Base-by-base conservation (phyloP, 2,113 vertebrate genomes). In the Embiotoca jacksoni region DNA sequence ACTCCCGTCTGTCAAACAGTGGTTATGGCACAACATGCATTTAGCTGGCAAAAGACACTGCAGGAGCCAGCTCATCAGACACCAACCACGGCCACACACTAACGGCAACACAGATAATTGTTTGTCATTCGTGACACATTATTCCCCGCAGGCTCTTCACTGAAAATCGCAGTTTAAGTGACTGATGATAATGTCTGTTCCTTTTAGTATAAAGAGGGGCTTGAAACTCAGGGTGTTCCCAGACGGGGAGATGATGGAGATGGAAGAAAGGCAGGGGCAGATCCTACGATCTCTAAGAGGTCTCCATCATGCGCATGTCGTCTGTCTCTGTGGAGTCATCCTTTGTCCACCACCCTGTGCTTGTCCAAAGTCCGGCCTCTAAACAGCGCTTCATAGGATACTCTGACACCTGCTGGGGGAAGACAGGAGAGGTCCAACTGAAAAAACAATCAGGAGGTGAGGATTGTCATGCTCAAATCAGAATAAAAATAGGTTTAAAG, bases 271-370 rank as follows among this genome's bases (percentile, higher is more conserved):
- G 66, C 44, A 52, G n/a, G 6, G 35, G 30, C 1, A 0, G 14
- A 15, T 4, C 46, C 58, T 23, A 31, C 57, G 57, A 83, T 73
- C 80, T 83, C 93, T 96, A 98, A 78, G 96, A 95, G 68, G 94
- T 97, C 89, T 99, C 98, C 98, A 99, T 99, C 96, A 96, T 97
- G 92, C 95, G 96, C 11, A 93, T 91, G 89, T 99, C 98, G 4
- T 99, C 98, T 8, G 90, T 81, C 78, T 99, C 98, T 73, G 85
- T 85, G 1, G 67, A 11, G 5, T 98, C 97, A 3, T 97, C 97
- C 92, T 94, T 97, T 81, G 94, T 94, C 93, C 95, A 92, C 86
- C 93, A 88, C 52, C 92, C 94, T 33, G 92, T 90, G 84, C 89
- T 95, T 85, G 91, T 94, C 95, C 95, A 96, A 79, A 92, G 89